Conservation (phyloP, 2,888 invertebrate species). For the Apantesis nais region DNA sequence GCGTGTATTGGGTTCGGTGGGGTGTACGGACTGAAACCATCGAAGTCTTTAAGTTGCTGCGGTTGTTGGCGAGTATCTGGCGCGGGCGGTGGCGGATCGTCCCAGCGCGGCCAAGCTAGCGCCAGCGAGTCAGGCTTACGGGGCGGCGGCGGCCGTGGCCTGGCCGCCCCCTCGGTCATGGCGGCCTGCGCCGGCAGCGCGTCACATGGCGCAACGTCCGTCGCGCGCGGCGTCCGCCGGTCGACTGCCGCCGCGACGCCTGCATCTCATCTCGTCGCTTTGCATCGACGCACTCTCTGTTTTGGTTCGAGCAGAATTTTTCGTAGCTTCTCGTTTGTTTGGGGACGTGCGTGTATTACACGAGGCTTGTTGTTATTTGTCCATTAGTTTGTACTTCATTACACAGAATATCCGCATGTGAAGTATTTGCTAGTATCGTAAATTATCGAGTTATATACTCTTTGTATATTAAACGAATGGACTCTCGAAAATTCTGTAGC, state of each 20-base stretch:
- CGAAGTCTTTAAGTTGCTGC: slow-evolving; percentile 67
- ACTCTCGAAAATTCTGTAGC: neutral
- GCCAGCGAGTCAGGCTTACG: slow-evolving; percentile 79
- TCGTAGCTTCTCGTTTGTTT: slow-evolving; percentile 47
- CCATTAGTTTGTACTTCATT: slow-evolving; percentile 27
- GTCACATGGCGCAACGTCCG: slow-evolving; percentile 61
- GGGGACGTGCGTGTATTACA: slow-evolving; percentile 48
- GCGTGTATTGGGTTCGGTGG: slow-evolving; percentile 77
- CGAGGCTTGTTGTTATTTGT: slow-evolving; percentile 45
- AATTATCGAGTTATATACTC: slow-evolving; percentile 4
- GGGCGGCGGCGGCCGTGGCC: slow-evolving; percentile 83
- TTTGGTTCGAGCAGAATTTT: slow-evolving; percentile 52
- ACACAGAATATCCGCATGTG: slow-evolving; percentile 15
- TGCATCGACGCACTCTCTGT: slow-evolving; percentile 61
- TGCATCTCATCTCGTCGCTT: slow-evolving; percentile 46
- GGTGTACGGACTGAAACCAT: slow-evolving; percentile 84
- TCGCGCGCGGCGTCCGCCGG: slow-evolving; percentile 72
- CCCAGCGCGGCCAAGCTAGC: slow-evolving; percentile 76
- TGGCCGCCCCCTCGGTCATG: slow-evolving; percentile 81
- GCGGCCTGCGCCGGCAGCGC: slow-evolving; percentile 67
- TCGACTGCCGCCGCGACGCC: slow-evolving; percentile 63
- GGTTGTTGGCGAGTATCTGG: slow-evolving; percentile 61
- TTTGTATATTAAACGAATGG: neutral
- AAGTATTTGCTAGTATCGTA: slow-evolving; percentile 7
- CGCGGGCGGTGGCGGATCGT: slow-evolving; percentile 82